Conservation (phyloP, 2,888 invertebrate species). For the Platycnemis pennipes region DNA sequence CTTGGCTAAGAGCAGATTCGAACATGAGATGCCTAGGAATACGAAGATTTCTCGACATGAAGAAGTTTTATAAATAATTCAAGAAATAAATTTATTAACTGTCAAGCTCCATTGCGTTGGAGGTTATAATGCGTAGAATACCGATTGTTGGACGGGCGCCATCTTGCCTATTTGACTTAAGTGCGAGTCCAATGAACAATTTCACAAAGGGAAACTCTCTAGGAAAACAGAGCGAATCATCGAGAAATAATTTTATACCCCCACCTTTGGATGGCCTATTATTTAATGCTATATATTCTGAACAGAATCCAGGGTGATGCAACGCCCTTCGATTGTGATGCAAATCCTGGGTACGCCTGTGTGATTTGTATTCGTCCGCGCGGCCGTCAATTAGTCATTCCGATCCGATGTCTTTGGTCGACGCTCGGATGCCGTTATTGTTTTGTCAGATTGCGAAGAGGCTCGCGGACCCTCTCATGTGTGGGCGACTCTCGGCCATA, state of each 20-base stretch:
- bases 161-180: too few species aligned
- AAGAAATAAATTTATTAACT: too few species aligned
- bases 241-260: background rate
- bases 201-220: too few species aligned
- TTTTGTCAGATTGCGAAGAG: background rate
- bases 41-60: too few species aligned
- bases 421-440: background rate
- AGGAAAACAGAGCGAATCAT: too few species aligned
- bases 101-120: too few species aligned
- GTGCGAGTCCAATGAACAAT: too few species aligned
- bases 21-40: too few species aligned
- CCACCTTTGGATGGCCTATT: background rate
- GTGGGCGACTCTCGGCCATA: background rate
- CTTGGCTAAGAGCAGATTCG: too few species aligned
- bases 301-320: background rate
- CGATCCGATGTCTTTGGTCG: background rate
- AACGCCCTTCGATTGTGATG: background rate
- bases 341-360: background rate
- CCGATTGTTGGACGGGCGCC: too few species aligned
- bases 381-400: slow-evolving; percentile 10
- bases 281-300: slow-evolving; percentile 4
- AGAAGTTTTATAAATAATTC: too few species aligned
- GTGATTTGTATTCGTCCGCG: background rate
- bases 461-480: background rate
- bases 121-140: too few species aligned